Conservation (phyloP, 1,140 invertebrate species). For the Calycopis cecrops region DNA sequence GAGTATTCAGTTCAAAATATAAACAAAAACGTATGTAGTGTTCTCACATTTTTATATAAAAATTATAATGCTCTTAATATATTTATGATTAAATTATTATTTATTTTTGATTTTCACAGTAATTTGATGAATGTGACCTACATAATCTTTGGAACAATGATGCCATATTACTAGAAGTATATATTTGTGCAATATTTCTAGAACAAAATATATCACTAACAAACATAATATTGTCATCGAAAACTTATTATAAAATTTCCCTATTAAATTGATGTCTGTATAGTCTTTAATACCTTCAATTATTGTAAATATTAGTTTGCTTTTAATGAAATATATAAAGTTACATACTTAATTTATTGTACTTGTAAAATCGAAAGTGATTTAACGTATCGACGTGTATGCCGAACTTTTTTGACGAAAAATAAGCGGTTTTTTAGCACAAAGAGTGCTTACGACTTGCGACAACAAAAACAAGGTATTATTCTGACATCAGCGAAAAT, state of each 20-base stretch:
- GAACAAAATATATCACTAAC: constrained; percentile 25
- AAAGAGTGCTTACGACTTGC: constrained; percentile 36
- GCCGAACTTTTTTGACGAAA: constrained; percentile 32
- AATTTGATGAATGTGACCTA: too few relatives aligned
- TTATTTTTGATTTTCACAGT: too few relatives aligned
- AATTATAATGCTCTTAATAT: too few relatives aligned
- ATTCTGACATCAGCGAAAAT: constrained; percentile 56
- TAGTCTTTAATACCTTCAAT: constrained; percentile 38
- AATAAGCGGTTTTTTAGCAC: constrained; percentile 34
- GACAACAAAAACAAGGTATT: constrained; percentile 50
- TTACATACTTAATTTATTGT: constrained; percentile 60
- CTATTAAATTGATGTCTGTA: constrained; percentile 13
- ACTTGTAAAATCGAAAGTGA: constrained; percentile 52
- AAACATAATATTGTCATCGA: constrained; percentile 4
- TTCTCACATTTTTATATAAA: constrained; percentile 2
- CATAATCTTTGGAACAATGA: too few relatives aligned
- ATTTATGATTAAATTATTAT: too few relatives aligned
- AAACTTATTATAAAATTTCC: constrained; percentile 8
- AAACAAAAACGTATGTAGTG: background rate
- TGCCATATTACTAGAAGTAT: background rate
- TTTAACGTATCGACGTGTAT: constrained; percentile 53
- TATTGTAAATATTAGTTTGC: constrained; percentile 73
- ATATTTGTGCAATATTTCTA: constrained; percentile 23
- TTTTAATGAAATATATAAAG: constrained; percentile 35
- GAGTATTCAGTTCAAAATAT: constrained; percentile 23